Evolutionary conservation across 2,113 vertebrate genomes (phyloP).

Genomic region (Rhinoptilus africanus): DNA sequence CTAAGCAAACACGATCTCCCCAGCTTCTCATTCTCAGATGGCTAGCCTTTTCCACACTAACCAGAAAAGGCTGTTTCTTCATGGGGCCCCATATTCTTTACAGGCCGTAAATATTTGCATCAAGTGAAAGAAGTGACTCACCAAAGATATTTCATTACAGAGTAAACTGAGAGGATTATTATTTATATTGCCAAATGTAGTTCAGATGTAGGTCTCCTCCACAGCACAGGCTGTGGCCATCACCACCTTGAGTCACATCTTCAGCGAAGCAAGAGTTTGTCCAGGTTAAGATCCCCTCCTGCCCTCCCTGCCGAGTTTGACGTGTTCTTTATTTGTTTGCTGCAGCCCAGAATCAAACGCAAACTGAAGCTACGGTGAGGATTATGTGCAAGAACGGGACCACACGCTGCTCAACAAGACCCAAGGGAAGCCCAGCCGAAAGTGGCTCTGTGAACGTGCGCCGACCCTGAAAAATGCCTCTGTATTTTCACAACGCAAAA

Average conservation of each 20-base stretch:
- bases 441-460: accelerated
- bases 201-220: not conserved
- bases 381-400: not conserved
- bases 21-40: not conserved
- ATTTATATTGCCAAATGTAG: not conserved
- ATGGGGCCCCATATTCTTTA: not conserved
- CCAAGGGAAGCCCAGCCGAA: not conserved
- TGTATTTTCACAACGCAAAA: not conserved
- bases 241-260: accelerated
- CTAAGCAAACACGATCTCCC: not conserved
- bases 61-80: not conserved
- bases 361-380: accelerated
- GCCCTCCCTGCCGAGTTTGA: not conserved
- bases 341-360: not conserved
- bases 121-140: not conserved
- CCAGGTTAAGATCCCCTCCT: not conserved
- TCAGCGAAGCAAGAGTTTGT: not conserved
- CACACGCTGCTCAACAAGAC: not conserved
- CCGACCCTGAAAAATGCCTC: no score
- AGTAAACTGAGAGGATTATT: not conserved
- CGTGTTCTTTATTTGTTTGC: not conserved
- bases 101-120: not conserved
- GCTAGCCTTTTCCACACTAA: not conserved
- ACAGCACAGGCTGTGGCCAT: not conserved
- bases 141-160: not conserved